phyloP scores from a whole-genome alignment of 2,888 invertebrate genomes.

The Mimumesa dahlbomi region DNA sequence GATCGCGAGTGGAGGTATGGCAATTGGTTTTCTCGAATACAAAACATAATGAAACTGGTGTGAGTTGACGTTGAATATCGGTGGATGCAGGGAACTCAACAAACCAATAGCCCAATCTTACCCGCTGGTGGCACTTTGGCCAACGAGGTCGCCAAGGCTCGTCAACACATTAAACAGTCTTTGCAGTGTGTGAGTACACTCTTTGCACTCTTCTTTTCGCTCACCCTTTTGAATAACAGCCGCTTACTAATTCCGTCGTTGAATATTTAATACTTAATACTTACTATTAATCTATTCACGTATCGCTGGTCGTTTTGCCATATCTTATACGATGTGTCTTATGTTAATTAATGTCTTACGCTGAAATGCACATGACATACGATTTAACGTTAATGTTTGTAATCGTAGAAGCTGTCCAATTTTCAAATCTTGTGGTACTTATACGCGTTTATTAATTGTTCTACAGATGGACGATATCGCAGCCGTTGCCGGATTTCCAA shows the following conservation, averaged over 20 bases:
- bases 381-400: too few relatives aligned
- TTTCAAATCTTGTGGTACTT: not conserved
- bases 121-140: slow-evolving; percentile 83
- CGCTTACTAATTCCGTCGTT: slow-evolving; percentile 60
- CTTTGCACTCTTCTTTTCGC: slow-evolving; percentile 67
- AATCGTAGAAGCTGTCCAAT: too few relatives aligned
- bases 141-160: slow-evolving; percentile 92
- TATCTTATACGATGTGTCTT: too few relatives aligned
- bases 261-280: too few relatives aligned
- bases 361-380: too few relatives aligned
- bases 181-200: slow-evolving; percentile 82
- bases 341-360: too few relatives aligned
- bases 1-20: slow-evolving; percentile 57
- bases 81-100: slow-evolving; percentile 75
- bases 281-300: too few relatives aligned
- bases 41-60: slow-evolving; percentile 67
- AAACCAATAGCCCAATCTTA: slow-evolving; percentile 70
- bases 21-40: slow-evolving; percentile 52
- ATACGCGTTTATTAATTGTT: slow-evolving; percentile 16
- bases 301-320: too few relatives aligned
- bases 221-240: slow-evolving; percentile 56
- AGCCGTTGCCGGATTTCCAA: slow-evolving; percentile 82
- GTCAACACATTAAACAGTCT: slow-evolving; percentile 88
- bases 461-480: slow-evolving; percentile 86
- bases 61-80: slow-evolving; percentile 74